Conservation (phyloP, 1,140 invertebrate genomes). For the Drepana arcuata region DNA sequence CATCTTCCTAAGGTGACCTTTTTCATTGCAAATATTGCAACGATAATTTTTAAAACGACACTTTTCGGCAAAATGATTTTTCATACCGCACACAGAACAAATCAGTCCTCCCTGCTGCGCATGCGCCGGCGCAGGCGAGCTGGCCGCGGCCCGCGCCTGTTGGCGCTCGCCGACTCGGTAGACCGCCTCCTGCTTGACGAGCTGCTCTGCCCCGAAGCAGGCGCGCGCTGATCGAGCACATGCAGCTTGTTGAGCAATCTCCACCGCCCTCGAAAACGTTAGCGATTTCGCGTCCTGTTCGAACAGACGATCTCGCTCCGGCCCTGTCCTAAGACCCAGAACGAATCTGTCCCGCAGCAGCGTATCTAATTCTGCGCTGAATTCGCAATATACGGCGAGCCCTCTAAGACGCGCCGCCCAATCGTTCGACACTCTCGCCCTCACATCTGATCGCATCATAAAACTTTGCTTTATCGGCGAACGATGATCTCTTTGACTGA, state of each 20-base stretch:
- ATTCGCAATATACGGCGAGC: neutral
- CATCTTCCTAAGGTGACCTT: constrained; percentile 2
- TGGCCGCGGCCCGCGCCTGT: neutral
- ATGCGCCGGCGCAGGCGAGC: too few relatives aligned
- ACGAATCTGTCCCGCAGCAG: neutral
- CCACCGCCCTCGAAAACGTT: neutral
- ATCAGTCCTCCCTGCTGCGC: neutral
- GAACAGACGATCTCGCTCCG: neutral
- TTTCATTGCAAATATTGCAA: constrained; percentile 3
- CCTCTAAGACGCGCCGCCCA: constrained; percentile 5
- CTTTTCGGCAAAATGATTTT: neutral
- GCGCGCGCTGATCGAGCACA: neutral
- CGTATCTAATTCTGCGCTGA: neutral
- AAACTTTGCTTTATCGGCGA: constrained; percentile 8
- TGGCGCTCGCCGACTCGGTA: neutral
- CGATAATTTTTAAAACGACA: constrained; percentile 2
- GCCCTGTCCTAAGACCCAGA: neutral
- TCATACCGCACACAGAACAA: constrained; percentile 1
- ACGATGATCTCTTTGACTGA: constrained; percentile 4
- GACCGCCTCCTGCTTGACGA: too few relatives aligned
- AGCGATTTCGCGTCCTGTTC: neutral
- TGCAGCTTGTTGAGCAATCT: neutral
- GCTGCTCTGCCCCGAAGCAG: too few relatives aligned
- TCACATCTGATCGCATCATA: constrained; percentile 8
- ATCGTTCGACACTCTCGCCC: constrained; percentile 5